Conservation (phyloP, 2,888 invertebrate genomes). For the Fragum fragum region DNA sequence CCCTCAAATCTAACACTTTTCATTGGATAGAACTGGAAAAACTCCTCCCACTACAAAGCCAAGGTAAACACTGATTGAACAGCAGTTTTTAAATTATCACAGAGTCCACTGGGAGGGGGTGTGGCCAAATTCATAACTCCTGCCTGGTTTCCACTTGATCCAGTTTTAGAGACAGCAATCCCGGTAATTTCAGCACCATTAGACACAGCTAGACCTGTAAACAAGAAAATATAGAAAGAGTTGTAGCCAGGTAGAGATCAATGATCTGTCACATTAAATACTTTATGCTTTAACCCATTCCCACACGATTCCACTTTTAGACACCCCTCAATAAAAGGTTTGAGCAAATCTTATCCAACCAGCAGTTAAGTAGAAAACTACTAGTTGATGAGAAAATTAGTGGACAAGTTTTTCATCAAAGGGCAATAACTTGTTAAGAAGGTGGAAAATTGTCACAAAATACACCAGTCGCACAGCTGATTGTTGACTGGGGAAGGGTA, state of each 20-base stretch:
- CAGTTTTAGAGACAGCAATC: slow-evolving; percentile 37
- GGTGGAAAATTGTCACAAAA: no score
- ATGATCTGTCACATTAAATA: no score
- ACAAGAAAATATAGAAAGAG: slow-evolving; percentile 4
- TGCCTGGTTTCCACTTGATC: slow-evolving; percentile 44
- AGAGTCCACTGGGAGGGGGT: slow-evolving; percentile 44
- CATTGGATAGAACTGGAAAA: background rate
- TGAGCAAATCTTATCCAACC: background rate
- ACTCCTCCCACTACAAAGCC: slow-evolving; percentile 9
- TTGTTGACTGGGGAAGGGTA: no score
- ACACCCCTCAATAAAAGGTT: background rate
- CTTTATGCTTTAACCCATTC: no score
- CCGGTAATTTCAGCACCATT: slow-evolving; percentile 51
- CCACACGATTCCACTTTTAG: no score
- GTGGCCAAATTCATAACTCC: slow-evolving; percentile 53
- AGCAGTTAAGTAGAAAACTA: no score
- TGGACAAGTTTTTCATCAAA: no score
- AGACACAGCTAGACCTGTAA: slow-evolving; percentile 42
- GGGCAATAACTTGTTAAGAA: background rate
- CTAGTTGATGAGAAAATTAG: no score
- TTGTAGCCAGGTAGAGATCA: no score
- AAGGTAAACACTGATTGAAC: slow-evolving; percentile 45
- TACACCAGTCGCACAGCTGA: no score
- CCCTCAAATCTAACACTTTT: no score
- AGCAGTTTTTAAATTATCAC: slow-evolving; percentile 21